phyloP scores from a whole-genome alignment of 2,888 invertebrate genomes.

The Cheilosia urbana region DNA sequence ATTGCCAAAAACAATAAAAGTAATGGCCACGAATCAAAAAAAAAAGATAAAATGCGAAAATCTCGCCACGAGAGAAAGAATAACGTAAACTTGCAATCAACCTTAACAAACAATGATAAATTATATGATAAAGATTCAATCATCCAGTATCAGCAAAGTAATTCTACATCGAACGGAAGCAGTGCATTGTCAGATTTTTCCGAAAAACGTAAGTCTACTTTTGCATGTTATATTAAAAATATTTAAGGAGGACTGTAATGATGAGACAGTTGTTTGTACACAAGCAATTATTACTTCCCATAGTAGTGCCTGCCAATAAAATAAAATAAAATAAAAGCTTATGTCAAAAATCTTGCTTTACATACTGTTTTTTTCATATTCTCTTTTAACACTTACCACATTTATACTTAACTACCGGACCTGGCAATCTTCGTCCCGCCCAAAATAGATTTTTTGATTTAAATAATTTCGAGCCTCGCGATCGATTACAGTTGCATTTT shows the following conservation, averaged over 20 bases:
- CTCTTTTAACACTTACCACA: too few species aligned
- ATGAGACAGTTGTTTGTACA: too few species aligned
- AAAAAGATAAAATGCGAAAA: constrained; percentile 36
- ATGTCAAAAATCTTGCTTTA: too few species aligned
- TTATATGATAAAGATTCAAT: background rate
- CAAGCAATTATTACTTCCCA: too few species aligned
- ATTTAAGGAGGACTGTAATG: constrained; percentile 19
- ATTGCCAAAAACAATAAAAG: constrained; percentile 78
- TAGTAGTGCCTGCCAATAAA: too few species aligned
- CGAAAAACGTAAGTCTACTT: background rate
- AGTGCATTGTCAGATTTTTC: background rate
- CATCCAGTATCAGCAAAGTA: background rate
- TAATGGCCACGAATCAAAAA: constrained; percentile 48
- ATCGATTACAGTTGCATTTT: too few species aligned
- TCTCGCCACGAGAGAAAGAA: constrained; percentile 23
- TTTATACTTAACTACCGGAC: too few species aligned
- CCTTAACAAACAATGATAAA: background rate
- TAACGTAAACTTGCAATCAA: background rate
- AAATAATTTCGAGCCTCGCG: too few species aligned
- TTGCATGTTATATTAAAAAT: background rate
- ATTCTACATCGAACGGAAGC: background rate
- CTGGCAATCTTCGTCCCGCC: too few species aligned
- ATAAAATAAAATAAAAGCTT: too few species aligned
- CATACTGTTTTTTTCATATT: too few species aligned
- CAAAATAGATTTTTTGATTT: too few species aligned